Evolutionary conservation across 1,140 invertebrate genomes (phyloP).

Genomic region (Drosophila quadrilineata): DNA sequence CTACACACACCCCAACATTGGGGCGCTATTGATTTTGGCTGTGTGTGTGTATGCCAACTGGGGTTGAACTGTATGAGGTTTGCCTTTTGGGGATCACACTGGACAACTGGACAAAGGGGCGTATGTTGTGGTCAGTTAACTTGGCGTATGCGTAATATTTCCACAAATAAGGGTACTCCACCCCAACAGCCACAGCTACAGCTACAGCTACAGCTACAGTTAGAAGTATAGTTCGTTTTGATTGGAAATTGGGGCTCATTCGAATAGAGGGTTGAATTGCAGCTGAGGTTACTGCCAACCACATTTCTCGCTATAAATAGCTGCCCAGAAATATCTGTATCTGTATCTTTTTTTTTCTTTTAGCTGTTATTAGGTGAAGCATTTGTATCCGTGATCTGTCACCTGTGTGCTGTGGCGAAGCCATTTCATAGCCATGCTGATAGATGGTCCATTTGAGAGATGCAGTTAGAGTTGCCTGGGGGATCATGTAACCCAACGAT

Average conservation of each 20-base stretch:
- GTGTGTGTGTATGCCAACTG: slow-evolving; percentile 10
- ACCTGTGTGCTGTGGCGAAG: slow-evolving; percentile 49
- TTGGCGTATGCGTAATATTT: slow-evolving; percentile 32
- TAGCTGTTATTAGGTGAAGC: too few species aligned
- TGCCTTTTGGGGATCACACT: slow-evolving; percentile 1
- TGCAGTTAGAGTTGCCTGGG: too few species aligned
- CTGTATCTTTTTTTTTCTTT: too few species aligned
- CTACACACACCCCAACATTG: slow-evolving; percentile 41
- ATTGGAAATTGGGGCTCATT: too few species aligned
- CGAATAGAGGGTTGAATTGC: too few species aligned
- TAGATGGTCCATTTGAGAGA: slow-evolving; percentile 20
- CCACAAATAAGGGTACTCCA: slow-evolving; percentile 19
- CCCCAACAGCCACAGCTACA: slow-evolving; percentile 6
- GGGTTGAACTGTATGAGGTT: slow-evolving; percentile 20
- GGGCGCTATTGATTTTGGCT: slow-evolving; percentile 67
- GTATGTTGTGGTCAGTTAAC: slow-evolving; percentile 37
- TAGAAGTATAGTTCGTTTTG: too few species aligned
- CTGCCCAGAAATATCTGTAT: too few species aligned
- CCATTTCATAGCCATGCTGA: slow-evolving; percentile 58
- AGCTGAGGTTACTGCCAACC: slow-evolving; percentile 12
- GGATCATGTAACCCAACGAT: slow-evolving; percentile 44
- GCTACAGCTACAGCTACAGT: too few species aligned
- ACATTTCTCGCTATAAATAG: slow-evolving; percentile 37
- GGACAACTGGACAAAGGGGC: slow-evolving; percentile 30
- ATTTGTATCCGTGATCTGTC: too few species aligned